Evolutionary conservation across 1,140 invertebrate species (phyloP), one percentile per base, ranked within the genome.

Genomic region (Conopomorpha cramerella): DNA sequence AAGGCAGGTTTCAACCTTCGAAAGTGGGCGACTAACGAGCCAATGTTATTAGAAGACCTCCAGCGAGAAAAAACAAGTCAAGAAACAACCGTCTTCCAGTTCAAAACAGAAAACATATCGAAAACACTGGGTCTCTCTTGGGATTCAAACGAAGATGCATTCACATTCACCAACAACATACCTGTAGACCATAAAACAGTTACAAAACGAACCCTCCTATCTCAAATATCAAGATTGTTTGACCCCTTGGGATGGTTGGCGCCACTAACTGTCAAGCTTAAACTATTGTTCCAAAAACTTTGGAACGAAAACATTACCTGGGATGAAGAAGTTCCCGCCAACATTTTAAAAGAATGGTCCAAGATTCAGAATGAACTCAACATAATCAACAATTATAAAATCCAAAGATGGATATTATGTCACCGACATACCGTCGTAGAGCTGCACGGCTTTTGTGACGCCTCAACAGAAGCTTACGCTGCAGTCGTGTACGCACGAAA

Each of bases 211-310:
- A 33, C 1, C 1, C 39, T 56, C 7, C 34, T 55, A 23, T 52
- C 54, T 15, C 39, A 49, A 11, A 51, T 56, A 3, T 49, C 59
- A 13, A 46, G 51, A 36, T n/a, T 59, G 8, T 64, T 51, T 34
- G 61, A 68, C 39, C 57, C 57, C 1, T 35, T 61, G 14, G 66
- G 66, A 17, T 58, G 57, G 34, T 28, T 76, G 10, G 41, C 53
- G 16, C 70, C 74, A 8, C 15, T 67, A 0, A 48, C 45, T 4
- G 53, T 72, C 12, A 46, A 38, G 10, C 43, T 51, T 15, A 74
- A 77, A 48, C 39, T 73, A n/a, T 30, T 76, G 2, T 49, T 73
- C 15, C 55, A 73, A 46, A 43, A 47, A 7, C 26, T 71, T 2
- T 67, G 62, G 60, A 31, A 31, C 30, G 3, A 2, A 11, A 38